phyloP scores from a whole-genome alignment of 1,140 invertebrate genomes.

The Brachystomella parvula region DNA sequence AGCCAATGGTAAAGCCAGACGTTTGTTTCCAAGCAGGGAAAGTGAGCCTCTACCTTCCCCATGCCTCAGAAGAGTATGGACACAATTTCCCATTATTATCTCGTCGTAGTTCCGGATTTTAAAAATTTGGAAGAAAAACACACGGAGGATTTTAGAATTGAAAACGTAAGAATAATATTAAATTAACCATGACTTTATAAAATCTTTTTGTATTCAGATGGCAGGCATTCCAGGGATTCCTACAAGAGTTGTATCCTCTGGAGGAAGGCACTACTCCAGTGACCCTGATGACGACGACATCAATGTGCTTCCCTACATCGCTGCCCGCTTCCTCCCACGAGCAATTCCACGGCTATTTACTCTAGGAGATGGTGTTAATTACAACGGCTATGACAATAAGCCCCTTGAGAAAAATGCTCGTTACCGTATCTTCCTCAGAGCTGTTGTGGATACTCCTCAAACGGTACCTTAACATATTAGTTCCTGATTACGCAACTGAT shows the following conservation, averaged over 20 bases:
- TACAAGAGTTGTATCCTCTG: conserved; percentile 23
- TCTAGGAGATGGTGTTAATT: conserved; percentile 76
- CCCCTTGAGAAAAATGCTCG: conserved; percentile 70
- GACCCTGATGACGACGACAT: conserved; percentile 51
- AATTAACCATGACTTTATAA: no score
- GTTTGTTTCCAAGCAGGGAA: conserved; percentile 82
- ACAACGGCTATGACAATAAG: conserved; percentile 80
- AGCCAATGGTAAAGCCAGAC: conserved; percentile 89
- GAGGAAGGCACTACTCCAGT: conserved; percentile 48
- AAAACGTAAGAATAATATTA: no score
- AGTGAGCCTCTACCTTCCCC: conserved; percentile 81
- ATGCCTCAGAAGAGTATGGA: conserved; percentile 97
- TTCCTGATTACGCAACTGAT: no score
- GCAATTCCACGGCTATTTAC: conserved; percentile 86
- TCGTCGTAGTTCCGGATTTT: conserved; percentile 90
- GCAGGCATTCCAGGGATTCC: conserved; percentile 23
- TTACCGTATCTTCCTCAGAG: conserved; percentile 87
- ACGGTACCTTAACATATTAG: no score
- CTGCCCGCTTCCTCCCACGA: conserved; percentile 82
- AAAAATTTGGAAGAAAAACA: conserved; percentile 62
- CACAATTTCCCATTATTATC: conserved; percentile 94
- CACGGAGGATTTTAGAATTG: conserved; percentile 81
- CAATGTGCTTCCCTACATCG: conserved; percentile 65
- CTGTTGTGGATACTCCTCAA: conserved; percentile 87
- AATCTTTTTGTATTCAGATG: no score